Conservation (phyloP, 1,140 invertebrate genomes). For the Papilio aristodemus region DNA sequence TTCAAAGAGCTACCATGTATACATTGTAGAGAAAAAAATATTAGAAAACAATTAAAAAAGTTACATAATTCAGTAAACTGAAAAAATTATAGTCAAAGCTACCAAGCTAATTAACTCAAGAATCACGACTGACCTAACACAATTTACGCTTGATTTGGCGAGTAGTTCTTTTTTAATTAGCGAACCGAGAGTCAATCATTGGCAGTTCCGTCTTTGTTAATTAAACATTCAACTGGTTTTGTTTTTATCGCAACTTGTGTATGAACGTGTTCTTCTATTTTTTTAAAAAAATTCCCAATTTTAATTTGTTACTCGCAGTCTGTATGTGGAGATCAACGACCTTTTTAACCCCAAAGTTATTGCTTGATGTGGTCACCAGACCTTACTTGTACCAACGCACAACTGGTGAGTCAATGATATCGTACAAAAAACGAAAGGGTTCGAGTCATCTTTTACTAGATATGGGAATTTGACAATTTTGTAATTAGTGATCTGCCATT, state of each 20-base stretch:
- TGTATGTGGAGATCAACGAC: background rate
- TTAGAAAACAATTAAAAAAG: too few species aligned
- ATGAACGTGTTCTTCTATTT: background rate
- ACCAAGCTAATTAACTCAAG: too few species aligned
- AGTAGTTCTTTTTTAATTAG: background rate
- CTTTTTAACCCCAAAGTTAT: background rate
- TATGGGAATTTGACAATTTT: too few species aligned
- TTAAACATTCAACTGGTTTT: conserved; percentile 5
- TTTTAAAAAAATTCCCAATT: too few species aligned
- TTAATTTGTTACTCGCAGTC: background rate
- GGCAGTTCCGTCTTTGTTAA: background rate
- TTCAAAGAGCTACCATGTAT: too few species aligned
- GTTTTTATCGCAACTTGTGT: background rate
- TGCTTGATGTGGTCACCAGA: background rate
- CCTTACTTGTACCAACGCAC: background rate
- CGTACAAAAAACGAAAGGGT: background rate
- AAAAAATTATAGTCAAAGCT: too few species aligned
- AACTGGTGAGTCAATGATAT: background rate
- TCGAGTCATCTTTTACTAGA: background rate
- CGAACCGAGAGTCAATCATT: background rate
- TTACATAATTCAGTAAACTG: too few species aligned
- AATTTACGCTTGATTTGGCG: conserved; percentile 1
- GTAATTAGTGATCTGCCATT: too few species aligned
- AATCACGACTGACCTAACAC: conserved; percentile 3
- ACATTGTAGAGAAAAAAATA: too few species aligned